Base-by-base conservation (phyloP, 2,888 invertebrate genomes). In the Phlogophora meticulosa region DNA sequence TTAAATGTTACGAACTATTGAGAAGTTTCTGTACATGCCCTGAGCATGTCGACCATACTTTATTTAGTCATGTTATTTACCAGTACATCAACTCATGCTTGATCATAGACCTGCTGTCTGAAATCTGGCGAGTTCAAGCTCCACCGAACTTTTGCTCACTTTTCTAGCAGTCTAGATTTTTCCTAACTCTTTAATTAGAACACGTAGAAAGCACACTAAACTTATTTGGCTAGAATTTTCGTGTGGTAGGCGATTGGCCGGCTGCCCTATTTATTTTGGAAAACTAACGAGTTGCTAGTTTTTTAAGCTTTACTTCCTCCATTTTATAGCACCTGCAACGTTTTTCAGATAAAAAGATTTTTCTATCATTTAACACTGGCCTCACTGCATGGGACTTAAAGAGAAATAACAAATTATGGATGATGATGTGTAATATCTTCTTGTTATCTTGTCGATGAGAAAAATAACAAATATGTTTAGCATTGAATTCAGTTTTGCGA, bases 241-340 rank as follows among this genome's bases (percentile, higher is more conserved):
- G 53, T 17, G n/a, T 60, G 10, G 76, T 76, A 72, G 72, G 78
- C 46, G 70, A 45, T 62, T 72, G 69, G 62, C 70, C 78, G 68
- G 20, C 28, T 81, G 52, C 61, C 61, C 81, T 61, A 72, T 49
- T 66, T 28, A 4, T 78, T 53, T 57, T 36, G 13, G 10, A 62
- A 63, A 69, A 43, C 58, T 22, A 72, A 52, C 53, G 17, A 15
- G 34, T 55, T 43, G 24, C 10, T 46, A 15, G 22, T 52, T 7
- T 68, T 65, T 45, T 34, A 10, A 58, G 49, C 62, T 62, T 65
- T 9, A 57, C 59, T 74, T 45, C 42, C 17, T 51, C 15, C 17
- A 32, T 58, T 80, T 68, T 66, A 76, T 70, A 66, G 34, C 67
- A 71, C 48, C 51, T 59, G 48, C 60, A 73, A 62, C 9, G 13